These are phyloP conservation scores for Sceloporus tristichus DNA, from an alignment of 2,113 vertebrate genomes.

Conservation along the genomic window DNA sequence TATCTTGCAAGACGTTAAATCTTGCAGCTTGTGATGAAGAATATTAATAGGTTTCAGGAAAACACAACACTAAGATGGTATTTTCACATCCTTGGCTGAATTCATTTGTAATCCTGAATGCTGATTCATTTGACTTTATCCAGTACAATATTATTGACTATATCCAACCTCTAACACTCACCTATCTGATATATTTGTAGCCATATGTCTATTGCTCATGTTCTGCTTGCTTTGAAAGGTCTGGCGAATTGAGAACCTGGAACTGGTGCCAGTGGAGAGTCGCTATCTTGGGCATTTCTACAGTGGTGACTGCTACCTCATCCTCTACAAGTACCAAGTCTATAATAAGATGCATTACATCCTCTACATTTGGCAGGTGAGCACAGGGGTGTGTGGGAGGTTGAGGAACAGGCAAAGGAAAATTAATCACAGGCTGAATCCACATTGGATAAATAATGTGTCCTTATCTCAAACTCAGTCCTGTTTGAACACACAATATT, in stretches of 20 bases:
- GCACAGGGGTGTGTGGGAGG: constrained; percentile 26
- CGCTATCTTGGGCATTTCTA: constrained; percentile 89
- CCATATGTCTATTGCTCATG: rapidly evolving
- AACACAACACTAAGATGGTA: too few relatives aligned
- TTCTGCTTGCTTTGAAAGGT: constrained; percentile 70
- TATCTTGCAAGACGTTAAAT: too few relatives aligned
- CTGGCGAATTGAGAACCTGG: constrained; percentile 85
- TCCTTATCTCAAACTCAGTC: too few relatives aligned
- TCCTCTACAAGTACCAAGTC: constrained; percentile 87
- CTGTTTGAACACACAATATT: too few relatives aligned
- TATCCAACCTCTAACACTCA: not conserved
- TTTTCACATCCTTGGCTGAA: too few relatives aligned
- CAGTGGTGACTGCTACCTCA: constrained; percentile 88
- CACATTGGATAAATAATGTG: too few relatives aligned
- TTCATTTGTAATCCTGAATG: too few relatives aligned
- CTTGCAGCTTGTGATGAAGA: too few relatives aligned
- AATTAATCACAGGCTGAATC: not conserved
- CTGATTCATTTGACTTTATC: not conserved
- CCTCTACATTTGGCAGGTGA: constrained; percentile 91
- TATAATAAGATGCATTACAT: constrained; percentile 83
- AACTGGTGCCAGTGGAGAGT: constrained; percentile 82
- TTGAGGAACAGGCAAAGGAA: not conserved
- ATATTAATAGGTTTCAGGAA: too few relatives aligned
- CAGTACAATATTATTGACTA: not conserved
- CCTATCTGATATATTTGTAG: not conserved